phyloP scores from a whole-genome alignment of 1,140 invertebrate genomes.

The Macrocentrus cingulum region DNA sequence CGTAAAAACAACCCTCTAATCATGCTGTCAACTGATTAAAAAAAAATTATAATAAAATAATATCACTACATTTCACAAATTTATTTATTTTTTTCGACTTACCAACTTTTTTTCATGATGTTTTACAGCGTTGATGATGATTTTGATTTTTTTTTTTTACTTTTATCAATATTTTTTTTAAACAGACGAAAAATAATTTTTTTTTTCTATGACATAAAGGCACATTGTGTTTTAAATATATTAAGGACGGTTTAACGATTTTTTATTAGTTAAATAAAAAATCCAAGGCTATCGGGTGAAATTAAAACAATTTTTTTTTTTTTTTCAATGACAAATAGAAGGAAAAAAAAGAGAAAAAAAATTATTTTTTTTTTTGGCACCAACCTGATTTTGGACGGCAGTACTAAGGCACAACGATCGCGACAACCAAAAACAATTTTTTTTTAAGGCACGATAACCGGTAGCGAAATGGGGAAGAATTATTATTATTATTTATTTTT shows the following conservation, averaged over 20 bases:
- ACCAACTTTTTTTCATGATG: conserved; percentile 25
- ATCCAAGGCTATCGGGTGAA: conserved; percentile 27
- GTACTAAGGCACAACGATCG: conserved; percentile 30
- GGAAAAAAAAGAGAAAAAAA: neutral
- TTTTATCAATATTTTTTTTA: neutral
- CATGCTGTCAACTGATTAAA: too few species aligned
- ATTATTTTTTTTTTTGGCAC: conserved; percentile 22
- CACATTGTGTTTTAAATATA: conserved; percentile 13
- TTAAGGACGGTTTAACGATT: conserved; percentile 21
- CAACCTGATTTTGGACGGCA: conserved; percentile 29
- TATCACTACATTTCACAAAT: too few species aligned
- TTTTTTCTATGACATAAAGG: conserved; percentile 13
- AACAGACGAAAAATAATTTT: too few species aligned
- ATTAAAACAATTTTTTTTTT: neutral
- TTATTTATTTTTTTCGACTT: conserved; percentile 11
- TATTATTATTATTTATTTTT: too few species aligned
- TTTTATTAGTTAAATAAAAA: conserved; percentile 7
- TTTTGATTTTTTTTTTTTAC: neutral
- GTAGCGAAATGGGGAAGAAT: neutral
- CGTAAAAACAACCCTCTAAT: conserved; percentile 10
- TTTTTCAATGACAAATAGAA: conserved; percentile 1
- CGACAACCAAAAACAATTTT: conserved; percentile 20
- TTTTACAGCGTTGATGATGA: too few species aligned
- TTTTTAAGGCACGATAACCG: neutral
- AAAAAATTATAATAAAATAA: too few species aligned